Base-by-base conservation (phyloP, 2,797 vertebrate genomes). In the Rhyacichthys aspro region DNA sequence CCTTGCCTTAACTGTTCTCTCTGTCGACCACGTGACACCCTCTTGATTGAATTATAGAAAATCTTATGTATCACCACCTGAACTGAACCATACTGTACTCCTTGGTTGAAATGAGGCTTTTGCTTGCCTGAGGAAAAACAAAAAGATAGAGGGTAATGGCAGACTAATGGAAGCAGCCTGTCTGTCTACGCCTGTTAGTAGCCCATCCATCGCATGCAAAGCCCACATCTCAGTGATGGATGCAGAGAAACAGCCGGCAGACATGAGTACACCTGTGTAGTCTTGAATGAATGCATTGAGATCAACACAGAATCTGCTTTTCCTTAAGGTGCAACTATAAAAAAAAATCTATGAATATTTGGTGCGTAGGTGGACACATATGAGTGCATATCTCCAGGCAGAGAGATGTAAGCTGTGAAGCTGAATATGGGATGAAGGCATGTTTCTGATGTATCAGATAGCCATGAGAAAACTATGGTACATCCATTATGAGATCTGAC, bases 101-200 rank as follows among this genome's bases (percentile, higher is more conserved):
- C 2, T 12, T n/a, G 17, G 1, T 0, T 39, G 8, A 41, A 42
- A 70, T 50, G n/a, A 23, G 43, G 16, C 9, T 62, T 19, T n/a
- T 2, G 17, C 48, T n/a, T 2, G 17, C 48, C 45, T 23, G 1
- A 9, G 11, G 45, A 52, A 41, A 47, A 66, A 45, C 10, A 68
- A 65, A 53, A 34, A 12, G 32, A 43, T 0, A 0, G 43, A 16
- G 17, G 34, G 67, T 67, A 77, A 77, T 81, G 66, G 44, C 63
- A 62, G 17, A 49, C 19, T 79, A 67, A 78, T 80, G 55, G 46
- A 50, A 42, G 37, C 14, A 57, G 64, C 23, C 67, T 68, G 68
- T 70, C 52, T 74, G 60, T 68, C 49, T 54, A 43, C 59, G 56
- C 3, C 8, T 33, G 49, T 64, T 75, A 45, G 36, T 15, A 43